Percentiles rank a stretch among this genome's conserved stretches.
These are phyloP conservation scores for Apodemia hepburni DNA, from an alignment of 2,888 invertebrate genomes.

Conservation along the genomic window DNA sequence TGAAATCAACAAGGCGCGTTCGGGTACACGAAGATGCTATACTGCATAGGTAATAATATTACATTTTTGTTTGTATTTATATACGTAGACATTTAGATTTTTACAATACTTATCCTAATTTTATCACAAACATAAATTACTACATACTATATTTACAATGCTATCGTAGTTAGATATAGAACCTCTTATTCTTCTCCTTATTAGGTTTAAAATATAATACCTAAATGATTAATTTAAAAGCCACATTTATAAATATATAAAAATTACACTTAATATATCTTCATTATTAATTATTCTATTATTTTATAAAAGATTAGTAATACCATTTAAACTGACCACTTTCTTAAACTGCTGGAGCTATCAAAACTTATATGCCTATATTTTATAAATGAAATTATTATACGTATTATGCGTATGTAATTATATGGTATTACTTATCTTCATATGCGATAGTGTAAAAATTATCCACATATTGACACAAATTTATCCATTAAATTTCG, in stretches of 20 bases:
- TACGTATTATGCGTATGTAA: too few relatives aligned
- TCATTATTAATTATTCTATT: conserved; percentile 1
- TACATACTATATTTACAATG: conserved; percentile 21
- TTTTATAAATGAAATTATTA: too few relatives aligned
- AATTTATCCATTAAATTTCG: neutral
- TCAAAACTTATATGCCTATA: neutral
- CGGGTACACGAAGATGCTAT: conserved; percentile 78
- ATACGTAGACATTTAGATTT: conserved; percentile 46
- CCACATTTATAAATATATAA: neutral
- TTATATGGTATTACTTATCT: conserved; percentile 9
- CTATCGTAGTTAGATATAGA: conserved; percentile 35
- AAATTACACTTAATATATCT: neutral
- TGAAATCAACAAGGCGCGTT: conserved; percentile 77
- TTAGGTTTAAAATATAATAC: conserved; percentile 10
- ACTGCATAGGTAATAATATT: conserved; percentile 75
- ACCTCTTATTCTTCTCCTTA: conserved; percentile 14
- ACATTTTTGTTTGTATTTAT: conserved; percentile 48
- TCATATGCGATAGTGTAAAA: neutral
- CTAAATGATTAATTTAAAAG: neutral
- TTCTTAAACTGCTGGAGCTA: neutral
- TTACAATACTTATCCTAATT: conserved; percentile 23
- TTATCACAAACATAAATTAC: conserved; percentile 14
- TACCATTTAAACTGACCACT: neutral
- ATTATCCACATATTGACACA: neutral
- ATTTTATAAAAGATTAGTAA: conserved; percentile 8